phyloP scores from a whole-genome alignment of 23 tunicate species.

The Halocynthia aurantium region DNA sequence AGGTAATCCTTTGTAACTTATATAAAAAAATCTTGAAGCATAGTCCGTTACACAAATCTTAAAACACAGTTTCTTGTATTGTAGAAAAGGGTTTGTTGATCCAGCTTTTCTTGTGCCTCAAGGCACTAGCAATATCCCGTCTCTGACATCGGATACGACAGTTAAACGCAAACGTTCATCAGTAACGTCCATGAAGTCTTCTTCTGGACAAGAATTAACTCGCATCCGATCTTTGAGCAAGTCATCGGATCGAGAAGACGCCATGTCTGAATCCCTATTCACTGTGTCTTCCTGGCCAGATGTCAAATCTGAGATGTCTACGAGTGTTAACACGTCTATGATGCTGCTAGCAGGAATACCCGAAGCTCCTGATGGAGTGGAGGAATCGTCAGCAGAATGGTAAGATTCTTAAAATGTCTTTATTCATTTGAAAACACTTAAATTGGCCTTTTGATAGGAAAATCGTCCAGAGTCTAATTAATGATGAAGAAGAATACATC shows the following conservation, averaged over 20 bases:
- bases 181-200: too few species aligned
- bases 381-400: not conserved
- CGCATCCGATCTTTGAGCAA: too few species aligned
- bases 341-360: constrained; percentile 10
- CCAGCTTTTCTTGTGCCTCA: constrained; percentile 22
- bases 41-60: too few species aligned
- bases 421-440: not conserved
- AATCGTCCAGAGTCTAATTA: constrained; percentile 16
- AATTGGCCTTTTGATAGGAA: not conserved
- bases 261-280: constrained; percentile 3
- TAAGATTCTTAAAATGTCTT: not conserved
- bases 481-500: constrained; percentile 31
- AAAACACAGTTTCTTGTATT: too few species aligned
- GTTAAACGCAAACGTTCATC: too few species aligned
- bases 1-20: constrained; percentile 3
- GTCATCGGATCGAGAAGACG: not conserved
- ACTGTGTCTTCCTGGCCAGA: constrained; percentile 10
- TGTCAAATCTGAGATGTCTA: not conserved
- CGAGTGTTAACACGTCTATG: not conserved
- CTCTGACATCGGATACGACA: too few species aligned
- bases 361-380: not conserved
- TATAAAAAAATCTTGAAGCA: not conserved
- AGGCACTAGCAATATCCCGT: too few species aligned
- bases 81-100: constrained; percentile 44
- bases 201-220: too few species aligned